Evolutionary conservation across 2,797 vertebrate genomes (phyloP).

Genomic region (Prunella strophiata): DNA sequence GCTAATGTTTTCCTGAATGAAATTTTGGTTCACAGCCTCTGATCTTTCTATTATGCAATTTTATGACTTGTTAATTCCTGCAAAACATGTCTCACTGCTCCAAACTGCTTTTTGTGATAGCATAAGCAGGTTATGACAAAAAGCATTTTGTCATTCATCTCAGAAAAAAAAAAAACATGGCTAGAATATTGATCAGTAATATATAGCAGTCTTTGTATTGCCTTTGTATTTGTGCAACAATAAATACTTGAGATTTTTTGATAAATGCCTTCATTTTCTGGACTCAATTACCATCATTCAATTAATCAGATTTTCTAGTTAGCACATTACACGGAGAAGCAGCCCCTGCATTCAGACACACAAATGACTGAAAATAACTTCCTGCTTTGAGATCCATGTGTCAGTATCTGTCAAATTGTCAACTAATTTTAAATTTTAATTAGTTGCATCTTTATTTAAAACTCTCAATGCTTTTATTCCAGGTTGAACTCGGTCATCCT

Average conservation of each 20-base stretch:
- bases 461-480: neutral
- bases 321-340: neutral
- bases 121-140: neutral
- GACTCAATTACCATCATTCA: neutral
- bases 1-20: neutral
- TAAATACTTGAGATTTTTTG: neutral
- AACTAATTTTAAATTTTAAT: constrained; percentile 48
- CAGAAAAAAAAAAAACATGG: neutral
- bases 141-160: neutral
- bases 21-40: neutral
- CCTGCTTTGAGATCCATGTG: constrained; percentile 30
- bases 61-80: neutral
- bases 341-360: neutral
- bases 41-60: neutral
- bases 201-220: neutral
- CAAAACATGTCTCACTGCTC: neutral
- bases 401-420: constrained; percentile 37
- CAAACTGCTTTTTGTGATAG: neutral
- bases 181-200: neutral
- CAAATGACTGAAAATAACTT: constrained; percentile 40
- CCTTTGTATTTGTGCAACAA: neutral
- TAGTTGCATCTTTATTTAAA: neutral
- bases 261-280: constrained; percentile 9
- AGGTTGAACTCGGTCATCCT: neutral
- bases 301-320: constrained; percentile 23